These are phyloP conservation scores for Trichomalopsis sarcophagae DNA, from an alignment of 1,140 invertebrate species.

Conservation along the genomic window DNA sequence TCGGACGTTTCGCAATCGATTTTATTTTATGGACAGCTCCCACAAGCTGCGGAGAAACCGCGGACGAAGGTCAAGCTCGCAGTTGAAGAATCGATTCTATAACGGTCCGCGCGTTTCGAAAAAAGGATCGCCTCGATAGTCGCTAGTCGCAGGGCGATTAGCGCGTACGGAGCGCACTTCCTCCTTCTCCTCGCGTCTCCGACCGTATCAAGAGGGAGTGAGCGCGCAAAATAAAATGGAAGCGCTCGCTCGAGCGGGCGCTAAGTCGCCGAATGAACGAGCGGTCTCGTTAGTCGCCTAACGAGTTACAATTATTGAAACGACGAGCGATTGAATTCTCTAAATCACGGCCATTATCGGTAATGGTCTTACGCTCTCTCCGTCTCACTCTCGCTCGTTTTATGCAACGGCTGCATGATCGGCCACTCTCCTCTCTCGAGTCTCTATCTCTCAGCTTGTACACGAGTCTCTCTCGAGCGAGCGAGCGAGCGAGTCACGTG, in stretches of 20 bases:
- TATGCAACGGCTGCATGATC: background rate
- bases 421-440: background rate
- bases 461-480: background rate
- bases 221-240: background rate
- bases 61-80: no score
- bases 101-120: no score
- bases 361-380: conserved; percentile 37
- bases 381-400: conserved; percentile 5
- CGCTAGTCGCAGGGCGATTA: background rate
- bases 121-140: no score
- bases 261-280: conserved; percentile 25
- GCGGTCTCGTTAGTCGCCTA: conserved; percentile 39
- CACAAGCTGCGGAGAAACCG: background rate
- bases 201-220: background rate
- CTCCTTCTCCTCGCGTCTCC: background rate
- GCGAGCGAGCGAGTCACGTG: conserved; percentile 33
- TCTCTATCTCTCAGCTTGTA: background rate
- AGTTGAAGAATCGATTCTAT: no score
- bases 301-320: conserved; percentile 51
- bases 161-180: background rate
- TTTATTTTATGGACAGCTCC: no score
- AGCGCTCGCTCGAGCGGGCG: background rate
- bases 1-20: conserved; percentile 21
- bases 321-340: conserved; percentile 43
- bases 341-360: conserved; percentile 48